A percentile compares a stretch with the other conserved stretches of the same genome.
Conservation (phyloP, 2,888 invertebrate species). For the Itoplectis maculator region DNA sequence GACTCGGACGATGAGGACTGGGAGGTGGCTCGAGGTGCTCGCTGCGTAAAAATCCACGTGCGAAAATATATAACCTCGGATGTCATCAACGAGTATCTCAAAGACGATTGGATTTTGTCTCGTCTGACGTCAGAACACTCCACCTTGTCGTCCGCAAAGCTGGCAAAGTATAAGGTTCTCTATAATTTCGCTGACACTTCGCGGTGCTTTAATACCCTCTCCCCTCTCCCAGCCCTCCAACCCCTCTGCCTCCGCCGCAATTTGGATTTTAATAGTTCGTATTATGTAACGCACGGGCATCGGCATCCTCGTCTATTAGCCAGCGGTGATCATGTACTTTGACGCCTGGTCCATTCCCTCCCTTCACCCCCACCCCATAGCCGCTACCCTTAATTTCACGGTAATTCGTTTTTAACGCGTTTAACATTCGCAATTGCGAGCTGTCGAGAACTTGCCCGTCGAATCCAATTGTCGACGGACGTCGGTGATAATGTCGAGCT, state of each 20-base stretch:
- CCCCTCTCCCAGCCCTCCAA: not conserved
- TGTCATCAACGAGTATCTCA: too few relatives aligned
- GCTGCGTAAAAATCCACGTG: not conserved
- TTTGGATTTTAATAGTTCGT: slow-evolving; percentile 38
- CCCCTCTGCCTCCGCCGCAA: not conserved
- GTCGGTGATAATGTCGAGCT: slow-evolving; percentile 15
- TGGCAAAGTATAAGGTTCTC: too few relatives aligned
- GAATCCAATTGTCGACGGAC: slow-evolving; percentile 61
- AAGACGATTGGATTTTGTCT: too few relatives aligned
- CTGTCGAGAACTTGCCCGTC: slow-evolving; percentile 66
- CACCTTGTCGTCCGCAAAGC: too few relatives aligned
- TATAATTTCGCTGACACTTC: not conserved
- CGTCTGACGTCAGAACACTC: too few relatives aligned
- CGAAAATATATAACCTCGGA: too few relatives aligned
- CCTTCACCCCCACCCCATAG: slow-evolving; percentile 35
- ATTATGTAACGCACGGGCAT: slow-evolving; percentile 29
- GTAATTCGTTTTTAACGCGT: slow-evolving; percentile 68
- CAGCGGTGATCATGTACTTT: slow-evolving; percentile 38
- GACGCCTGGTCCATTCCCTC: slow-evolving; percentile 23
- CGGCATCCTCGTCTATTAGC: slow-evolving; percentile 14
- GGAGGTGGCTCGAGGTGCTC: not conserved
- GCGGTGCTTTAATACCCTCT: not conserved
- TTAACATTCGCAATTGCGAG: slow-evolving; percentile 67
- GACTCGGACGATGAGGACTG: not conserved
- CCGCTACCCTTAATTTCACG: slow-evolving; percentile 67